Evolutionary conservation across 2,113 vertebrate species (phyloP).

Genomic region (Scartelaos histophorus): DNA sequence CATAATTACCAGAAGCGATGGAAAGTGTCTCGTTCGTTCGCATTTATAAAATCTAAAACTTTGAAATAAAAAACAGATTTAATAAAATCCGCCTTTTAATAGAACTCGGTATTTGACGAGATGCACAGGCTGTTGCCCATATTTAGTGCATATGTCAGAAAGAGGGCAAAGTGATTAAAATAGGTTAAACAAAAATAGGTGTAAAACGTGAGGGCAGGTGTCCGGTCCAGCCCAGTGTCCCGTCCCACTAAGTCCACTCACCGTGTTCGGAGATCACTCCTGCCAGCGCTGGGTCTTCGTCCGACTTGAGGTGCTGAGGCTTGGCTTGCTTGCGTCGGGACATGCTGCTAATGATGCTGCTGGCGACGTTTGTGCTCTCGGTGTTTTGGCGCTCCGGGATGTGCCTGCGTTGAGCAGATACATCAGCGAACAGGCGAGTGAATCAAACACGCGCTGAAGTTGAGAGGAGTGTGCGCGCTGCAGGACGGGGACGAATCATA

Average conservation of each 20-base stretch:
- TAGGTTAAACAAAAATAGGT: not conserved
- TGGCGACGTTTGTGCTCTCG: slow-evolving; percentile 46
- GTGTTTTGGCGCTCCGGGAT: slow-evolving; percentile 73
- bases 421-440: slow-evolving; percentile 83
- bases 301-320: slow-evolving; percentile 97
- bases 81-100: not conserved
- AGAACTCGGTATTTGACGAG: not conserved
- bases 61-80: not conserved
- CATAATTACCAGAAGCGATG: not conserved
- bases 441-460: slow-evolving; percentile 62
- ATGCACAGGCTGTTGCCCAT: not conserved
- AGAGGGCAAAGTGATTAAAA: not conserved
- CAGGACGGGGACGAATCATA: slow-evolving; percentile 17
- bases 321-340: slow-evolving; percentile 99
- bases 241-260: slow-evolving; percentile 74
- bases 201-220: not conserved
- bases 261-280: slow-evolving; percentile 90
- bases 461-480: slow-evolving; percentile 72
- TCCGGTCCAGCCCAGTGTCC: not conserved
- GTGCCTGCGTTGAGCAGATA: slow-evolving; percentile 87
- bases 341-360: slow-evolving; percentile 82
- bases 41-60: not conserved
- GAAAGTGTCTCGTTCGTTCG: not conserved
- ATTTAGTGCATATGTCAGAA: not conserved
- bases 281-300: slow-evolving; percentile 88